Evolutionary conservation across 2,888 invertebrate species (phyloP), one percentile per base, ranked within the genome.

Genomic region (Athripsodes cinereus): DNA sequence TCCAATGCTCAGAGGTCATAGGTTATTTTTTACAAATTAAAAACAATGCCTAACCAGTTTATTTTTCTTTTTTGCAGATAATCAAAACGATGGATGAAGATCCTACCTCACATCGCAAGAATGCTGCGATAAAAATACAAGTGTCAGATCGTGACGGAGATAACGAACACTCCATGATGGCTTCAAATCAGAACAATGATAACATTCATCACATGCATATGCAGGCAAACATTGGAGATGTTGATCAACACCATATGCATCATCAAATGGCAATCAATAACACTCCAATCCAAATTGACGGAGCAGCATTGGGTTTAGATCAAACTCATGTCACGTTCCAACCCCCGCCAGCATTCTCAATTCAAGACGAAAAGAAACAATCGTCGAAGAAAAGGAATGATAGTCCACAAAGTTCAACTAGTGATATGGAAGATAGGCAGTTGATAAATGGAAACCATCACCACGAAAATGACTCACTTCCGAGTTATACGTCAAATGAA

Each of bases 361-460:
- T 63, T 19, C 63, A 64, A 22, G 62, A 64, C 56, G 61, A 64
- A 44, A 62, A 58, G n/a, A 56, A 55, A 44, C 53, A 59, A 8
- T 63, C 61, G 22, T 53, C 53, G 51, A 52, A 55, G 35, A 57
- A 60, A 51, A 57, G 52, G 11, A 51, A 52, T 2, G 59, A 57
- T 13, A 57, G 54, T 34, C 50, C 49, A 1, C 51, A 51, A 26
- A 40, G 22, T 47, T 46, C 57, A n/a, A 51, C 46, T 35, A 52
- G 53, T 44, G 54, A 58, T 16, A 57, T 60, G 26, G 55, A 56
- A 16, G 61, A 61, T 44, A 59, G 59, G 19, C 59, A 57, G 47
- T 22, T 57, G 21, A 57, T 50, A n/a, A 59, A 57, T 22, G 55
- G 55, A 19, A 11, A 73, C 73, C 21, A 71, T 71, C 22, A 73